Conservation (phyloP, 2,888 invertebrate species). For the Tenodera sinensis region DNA sequence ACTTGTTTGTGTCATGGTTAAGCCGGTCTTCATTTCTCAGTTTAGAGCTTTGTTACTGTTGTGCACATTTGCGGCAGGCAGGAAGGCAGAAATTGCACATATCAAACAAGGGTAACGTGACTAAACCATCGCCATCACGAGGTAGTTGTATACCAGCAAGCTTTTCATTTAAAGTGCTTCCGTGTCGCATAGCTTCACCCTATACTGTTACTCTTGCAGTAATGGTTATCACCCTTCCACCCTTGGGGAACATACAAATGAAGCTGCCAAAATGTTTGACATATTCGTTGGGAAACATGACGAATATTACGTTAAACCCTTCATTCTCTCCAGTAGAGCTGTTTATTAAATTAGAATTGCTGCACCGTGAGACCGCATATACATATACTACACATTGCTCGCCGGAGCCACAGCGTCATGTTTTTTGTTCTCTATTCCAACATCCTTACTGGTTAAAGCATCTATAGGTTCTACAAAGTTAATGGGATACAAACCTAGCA, state of each 20-base stretch:
- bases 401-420: background rate
- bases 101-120: too few species aligned
- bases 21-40: background rate
- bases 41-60: background rate
- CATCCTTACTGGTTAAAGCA: background rate
- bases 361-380: too few species aligned
- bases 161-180: background rate
- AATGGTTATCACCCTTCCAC: background rate
- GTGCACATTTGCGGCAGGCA: too few species aligned
- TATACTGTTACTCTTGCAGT: background rate
- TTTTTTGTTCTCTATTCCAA: background rate
- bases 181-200: too few species aligned
- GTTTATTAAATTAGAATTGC: background rate
- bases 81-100: too few species aligned
- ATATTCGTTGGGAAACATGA: background rate
- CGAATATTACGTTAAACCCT: background rate
- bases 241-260: background rate
- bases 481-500: too few species aligned
- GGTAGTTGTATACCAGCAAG: background rate
- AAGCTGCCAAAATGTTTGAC: constrained; percentile 11
- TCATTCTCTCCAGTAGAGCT: background rate
- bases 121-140: too few species aligned
- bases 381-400: too few species aligned
- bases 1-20: background rate
- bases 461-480: too few species aligned